Evolutionary conservation across 2,113 vertebrate species (phyloP).

Genomic region (Ammospiza nelsoni): DNA sequence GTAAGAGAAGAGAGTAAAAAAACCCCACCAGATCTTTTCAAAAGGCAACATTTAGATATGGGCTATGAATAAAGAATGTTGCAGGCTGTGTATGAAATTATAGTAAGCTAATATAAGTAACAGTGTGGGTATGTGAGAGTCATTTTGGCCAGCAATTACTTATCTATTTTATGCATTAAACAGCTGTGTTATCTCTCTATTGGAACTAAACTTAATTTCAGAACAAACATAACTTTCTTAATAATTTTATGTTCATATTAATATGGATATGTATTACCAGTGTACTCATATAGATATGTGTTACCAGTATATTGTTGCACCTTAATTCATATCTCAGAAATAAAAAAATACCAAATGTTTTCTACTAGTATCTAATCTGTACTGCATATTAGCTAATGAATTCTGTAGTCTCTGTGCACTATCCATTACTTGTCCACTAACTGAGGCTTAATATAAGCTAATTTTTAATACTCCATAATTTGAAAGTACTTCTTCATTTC

Average conservation of each 20-base stretch:
- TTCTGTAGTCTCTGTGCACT: background rate
- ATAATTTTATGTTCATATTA: background rate
- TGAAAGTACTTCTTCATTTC: background rate
- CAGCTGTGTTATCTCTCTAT: background rate
- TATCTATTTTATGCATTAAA: background rate
- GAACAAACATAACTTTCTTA: background rate
- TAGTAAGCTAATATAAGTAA: background rate
- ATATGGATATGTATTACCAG: background rate
- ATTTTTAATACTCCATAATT: slow-evolving; percentile 13
- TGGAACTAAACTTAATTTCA: background rate
- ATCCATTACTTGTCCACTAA: background rate
- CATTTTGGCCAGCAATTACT: background rate
- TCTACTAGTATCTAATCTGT: background rate
- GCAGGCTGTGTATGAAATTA: background rate
- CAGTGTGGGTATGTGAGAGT: background rate
- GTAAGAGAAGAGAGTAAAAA: background rate
- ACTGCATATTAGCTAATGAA: background rate
- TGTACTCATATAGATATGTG: background rate
- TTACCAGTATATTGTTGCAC: background rate
- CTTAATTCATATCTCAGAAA: slow-evolving; percentile 4
- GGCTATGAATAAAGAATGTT: background rate
- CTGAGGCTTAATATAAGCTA: background rate
- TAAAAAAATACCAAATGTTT: background rate
- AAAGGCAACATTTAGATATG: background rate
- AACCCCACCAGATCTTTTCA: background rate